Percentiles rank a stretch among this genome's conserved stretches.
phyloP scores from a whole-genome alignment of 2,113 vertebrate species.

The Chelonoidis abingdonii region DNA sequence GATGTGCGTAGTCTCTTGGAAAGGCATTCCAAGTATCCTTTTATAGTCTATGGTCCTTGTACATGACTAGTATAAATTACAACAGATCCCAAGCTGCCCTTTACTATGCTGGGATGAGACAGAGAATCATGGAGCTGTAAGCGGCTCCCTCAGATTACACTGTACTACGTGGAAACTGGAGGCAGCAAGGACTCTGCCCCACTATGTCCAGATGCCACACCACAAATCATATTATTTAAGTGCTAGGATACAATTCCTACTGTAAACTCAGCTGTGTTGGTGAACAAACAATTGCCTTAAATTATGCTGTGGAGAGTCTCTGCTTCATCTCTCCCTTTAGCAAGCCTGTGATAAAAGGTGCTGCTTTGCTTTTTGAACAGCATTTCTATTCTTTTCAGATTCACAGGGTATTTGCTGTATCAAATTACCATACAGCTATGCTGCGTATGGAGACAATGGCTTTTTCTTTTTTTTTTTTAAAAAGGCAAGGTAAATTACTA shows the following conservation, averaged over 20 bases:
- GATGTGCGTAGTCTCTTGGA: background rate
- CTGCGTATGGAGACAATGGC: background rate
- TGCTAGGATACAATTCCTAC: fast-evolving
- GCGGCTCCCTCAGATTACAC: too few species aligned
- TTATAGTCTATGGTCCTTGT: background rate
- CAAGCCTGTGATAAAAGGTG: background rate
- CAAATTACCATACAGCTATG: background rate
- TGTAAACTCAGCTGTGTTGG: background rate
- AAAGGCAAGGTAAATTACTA: background rate
- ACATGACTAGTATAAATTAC: background rate
- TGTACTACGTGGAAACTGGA: background rate
- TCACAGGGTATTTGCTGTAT: background rate
- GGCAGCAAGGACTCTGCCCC: background rate
- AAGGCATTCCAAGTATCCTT: background rate
- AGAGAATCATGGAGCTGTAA: background rate
- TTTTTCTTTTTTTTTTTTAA: background rate
- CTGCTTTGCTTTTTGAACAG: background rate
- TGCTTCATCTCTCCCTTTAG: background rate
- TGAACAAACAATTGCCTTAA: background rate
- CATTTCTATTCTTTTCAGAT: background rate
- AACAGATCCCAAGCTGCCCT: background rate
- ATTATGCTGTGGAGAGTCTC: background rate
- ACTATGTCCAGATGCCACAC: background rate
- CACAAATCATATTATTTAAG: background rate
- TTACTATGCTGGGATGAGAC: background rate